Percentiles rank a stretch among this genome's conserved stretches.
These are phyloP conservation scores for Euwallacea similis DNA, from an alignment of 1,140 invertebrate genomes.

Conservation along the genomic window DNA sequence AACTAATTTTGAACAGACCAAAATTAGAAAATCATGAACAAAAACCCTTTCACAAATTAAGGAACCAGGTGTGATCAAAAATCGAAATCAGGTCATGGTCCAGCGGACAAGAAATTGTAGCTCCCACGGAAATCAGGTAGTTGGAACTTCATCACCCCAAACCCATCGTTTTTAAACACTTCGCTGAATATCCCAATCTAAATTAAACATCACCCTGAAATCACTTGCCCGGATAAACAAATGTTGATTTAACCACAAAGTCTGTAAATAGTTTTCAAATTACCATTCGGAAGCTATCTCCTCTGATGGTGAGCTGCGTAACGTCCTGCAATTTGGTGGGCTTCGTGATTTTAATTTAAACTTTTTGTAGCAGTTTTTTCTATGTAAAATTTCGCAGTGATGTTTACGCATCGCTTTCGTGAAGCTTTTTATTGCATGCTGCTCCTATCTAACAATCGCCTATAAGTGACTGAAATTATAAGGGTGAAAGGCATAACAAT, in stretches of 20 bases:
- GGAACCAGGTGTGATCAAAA: slow-evolving; percentile 30
- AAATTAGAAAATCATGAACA: too few species aligned
- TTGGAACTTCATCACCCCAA: slow-evolving; percentile 19
- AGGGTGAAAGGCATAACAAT: slow-evolving; percentile 14
- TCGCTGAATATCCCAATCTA: slow-evolving; percentile 34
- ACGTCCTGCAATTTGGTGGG: too few species aligned
- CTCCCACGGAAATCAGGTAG: slow-evolving; percentile 31
- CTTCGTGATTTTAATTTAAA: too few species aligned
- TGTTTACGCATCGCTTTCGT: not conserved
- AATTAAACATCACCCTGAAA: slow-evolving; percentile 34
- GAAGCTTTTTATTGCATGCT: not conserved
- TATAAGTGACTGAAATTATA: slow-evolving; percentile 3
- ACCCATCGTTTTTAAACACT: slow-evolving; percentile 26
- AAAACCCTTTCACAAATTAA: not conserved
- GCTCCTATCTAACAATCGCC: too few species aligned
- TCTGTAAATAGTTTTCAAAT: slow-evolving; percentile 26
- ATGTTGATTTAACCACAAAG: slow-evolving; percentile 28
- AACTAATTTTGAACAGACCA: too few species aligned
- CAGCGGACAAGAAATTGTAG: slow-evolving; percentile 10
- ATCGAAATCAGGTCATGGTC: slow-evolving; percentile 7
- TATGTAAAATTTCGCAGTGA: too few species aligned
- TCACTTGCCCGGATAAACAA: slow-evolving; percentile 34
- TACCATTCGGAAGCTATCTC: not conserved
- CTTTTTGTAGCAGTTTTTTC: too few species aligned
- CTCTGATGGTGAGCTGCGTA: too few species aligned